A percentile compares a stretch with the other conserved stretches of the same genome.
Conservation (phyloP, 2,888 invertebrate genomes). For the Atherix ibis region DNA sequence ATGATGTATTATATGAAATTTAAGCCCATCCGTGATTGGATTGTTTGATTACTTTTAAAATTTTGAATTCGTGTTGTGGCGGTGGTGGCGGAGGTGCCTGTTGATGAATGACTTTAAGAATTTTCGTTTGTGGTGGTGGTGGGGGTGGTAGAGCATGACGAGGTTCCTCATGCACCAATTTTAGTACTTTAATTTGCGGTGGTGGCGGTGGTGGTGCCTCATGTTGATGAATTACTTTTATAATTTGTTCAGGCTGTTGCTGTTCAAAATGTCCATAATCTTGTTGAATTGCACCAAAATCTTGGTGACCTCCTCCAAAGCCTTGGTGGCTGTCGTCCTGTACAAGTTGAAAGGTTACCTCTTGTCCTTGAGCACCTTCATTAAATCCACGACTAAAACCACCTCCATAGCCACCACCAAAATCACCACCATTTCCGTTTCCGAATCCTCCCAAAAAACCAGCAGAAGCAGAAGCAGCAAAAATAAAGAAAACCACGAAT, state of each 20-base stretch:
- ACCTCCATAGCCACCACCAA: not conserved
- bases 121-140: too few species aligned
- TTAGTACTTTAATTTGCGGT: slow-evolving; percentile 1
- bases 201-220: too few species aligned
- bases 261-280: not conserved
- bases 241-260: not conserved
- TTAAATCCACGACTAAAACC: not conserved
- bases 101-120: too few species aligned
- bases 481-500: not conserved
- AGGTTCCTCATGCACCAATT: not conserved
- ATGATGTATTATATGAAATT: too few species aligned
- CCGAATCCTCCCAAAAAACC: slow-evolving; percentile 1
- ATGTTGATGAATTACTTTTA: not conserved
- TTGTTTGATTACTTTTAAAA: too few species aligned
- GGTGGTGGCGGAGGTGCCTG: too few species aligned
- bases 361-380: not conserved
- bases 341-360: not conserved
- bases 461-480: slow-evolving; percentile 1
- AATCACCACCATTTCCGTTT: not conserved
- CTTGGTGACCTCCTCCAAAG: not conserved
- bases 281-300: not conserved
- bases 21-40: too few species aligned
- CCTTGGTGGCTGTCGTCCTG: not conserved
- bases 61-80: too few species aligned
- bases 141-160: too few species aligned